phyloP scores from a whole-genome alignment of 2,888 invertebrate species.

The Dryomyza anilis region DNA sequence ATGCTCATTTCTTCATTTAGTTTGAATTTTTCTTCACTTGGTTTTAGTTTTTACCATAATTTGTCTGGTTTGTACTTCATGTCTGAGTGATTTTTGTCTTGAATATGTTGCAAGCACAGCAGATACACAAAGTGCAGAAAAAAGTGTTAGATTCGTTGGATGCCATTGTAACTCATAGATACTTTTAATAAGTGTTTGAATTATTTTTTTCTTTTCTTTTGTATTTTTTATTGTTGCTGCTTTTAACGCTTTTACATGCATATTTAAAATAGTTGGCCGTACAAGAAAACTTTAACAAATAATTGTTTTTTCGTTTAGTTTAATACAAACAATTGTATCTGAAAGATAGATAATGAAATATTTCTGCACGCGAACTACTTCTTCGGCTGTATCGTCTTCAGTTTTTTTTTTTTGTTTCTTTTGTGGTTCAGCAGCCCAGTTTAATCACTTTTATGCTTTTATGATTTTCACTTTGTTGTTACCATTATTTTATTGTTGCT shows the following conservation, averaged over 20 bases:
- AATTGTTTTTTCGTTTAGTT: constrained; percentile 15
- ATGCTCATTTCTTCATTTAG: too few relatives aligned
- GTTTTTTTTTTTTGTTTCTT: background rate
- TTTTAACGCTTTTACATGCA: constrained; percentile 10
- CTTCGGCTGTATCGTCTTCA: background rate
- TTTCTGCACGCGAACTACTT: constrained; percentile 17
- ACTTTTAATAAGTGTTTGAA: background rate
- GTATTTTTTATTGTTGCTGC: background rate
- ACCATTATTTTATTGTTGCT: background rate
- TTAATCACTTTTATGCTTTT: constrained; percentile 21
- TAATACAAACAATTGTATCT: constrained; percentile 22
- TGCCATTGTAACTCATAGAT: constrained; percentile 8
- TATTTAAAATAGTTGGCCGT: constrained; percentile 7
- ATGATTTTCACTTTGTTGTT: constrained; percentile 19
- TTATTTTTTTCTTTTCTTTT: background rate
- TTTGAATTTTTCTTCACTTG: too few relatives aligned
- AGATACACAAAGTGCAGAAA: too few relatives aligned
- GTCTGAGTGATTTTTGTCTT: too few relatives aligned
- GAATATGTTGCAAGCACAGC: too few relatives aligned
- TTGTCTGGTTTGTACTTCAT: too few relatives aligned
- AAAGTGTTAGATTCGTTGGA: constrained; percentile 12
- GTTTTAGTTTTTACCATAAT: too few relatives aligned
- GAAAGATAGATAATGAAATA: constrained; percentile 12
- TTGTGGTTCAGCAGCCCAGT: background rate
- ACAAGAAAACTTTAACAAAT: constrained; percentile 3